Evolutionary conservation across 2,888 invertebrate genomes (phyloP), one percentile per base, ranked within the genome.

Genomic region (Drosophila nigricruria): DNA sequence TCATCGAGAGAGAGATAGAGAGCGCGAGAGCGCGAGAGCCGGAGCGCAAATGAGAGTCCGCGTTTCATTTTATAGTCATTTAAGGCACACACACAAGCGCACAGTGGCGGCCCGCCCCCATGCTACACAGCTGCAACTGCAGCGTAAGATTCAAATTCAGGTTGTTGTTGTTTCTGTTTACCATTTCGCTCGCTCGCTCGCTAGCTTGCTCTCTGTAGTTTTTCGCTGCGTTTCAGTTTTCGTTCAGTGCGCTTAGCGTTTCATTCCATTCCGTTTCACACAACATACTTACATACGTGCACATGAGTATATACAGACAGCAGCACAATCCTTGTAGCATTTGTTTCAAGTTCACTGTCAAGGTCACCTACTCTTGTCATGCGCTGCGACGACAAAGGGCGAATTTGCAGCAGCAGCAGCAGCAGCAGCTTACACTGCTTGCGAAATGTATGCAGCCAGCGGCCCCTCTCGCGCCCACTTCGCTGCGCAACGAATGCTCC

Each of bases 311-410:
- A 73, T 54, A 68, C 64, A 69, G 77, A 83, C 30, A 25, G 61
- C 56, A 67, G 45, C 49, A 53, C 79, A 90, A 91, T 90, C 91
- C 91, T 92, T 92, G 90, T 90, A 77, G 88, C 84, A 72, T 73
- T 84, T 88, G 90, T 95, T 95, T 95, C 95, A 96, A 96, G 96
- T 96, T 96, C 96, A 96, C 95, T 96, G 95, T 95, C 96, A 96
- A 96, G 96, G 96, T 95, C 95, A 95, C 94, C 94, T 93, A 94
- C 94, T 94, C 94, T 94, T 93, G 94, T 94, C 94, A 94, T 93
- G 94, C 94, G 94, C 94, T 56, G 20, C 63, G 70, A 62, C 66
- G 58, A 49, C 61, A 70, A 58, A 52, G 73, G 86, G 84, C 70
- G 54, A 38, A 61, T 75, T 71, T 78, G 65, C 79, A 63, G 77